phyloP scores from a whole-genome alignment of 2,113 vertebrate genomes.

The Amblyopsis rosae region DNA sequence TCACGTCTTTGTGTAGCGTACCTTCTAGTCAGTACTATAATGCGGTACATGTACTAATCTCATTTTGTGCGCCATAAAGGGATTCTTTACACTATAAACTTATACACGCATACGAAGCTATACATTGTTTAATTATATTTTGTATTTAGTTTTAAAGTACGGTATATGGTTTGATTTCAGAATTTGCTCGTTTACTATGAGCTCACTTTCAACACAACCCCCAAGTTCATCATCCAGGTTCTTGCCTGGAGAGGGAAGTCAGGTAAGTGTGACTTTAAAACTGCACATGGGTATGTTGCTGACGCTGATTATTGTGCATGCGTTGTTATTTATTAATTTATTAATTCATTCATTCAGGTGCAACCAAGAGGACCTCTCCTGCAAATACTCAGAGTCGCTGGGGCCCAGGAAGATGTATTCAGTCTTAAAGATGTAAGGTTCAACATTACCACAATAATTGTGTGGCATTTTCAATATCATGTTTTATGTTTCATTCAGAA shows the following conservation, averaged over 20 bases:
- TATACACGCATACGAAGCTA: not conserved
- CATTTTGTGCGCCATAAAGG: too few relatives aligned
- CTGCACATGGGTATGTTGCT: too few relatives aligned
- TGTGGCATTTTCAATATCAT: not conserved
- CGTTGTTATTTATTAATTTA: not conserved
- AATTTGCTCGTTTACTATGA: slow-evolving; percentile 76
- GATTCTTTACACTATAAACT: too few relatives aligned
- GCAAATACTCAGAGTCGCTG: slow-evolving; percentile 89
- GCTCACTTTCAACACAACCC: slow-evolving; percentile 78
- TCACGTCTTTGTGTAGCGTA: not conserved
- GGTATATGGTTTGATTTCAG: slow-evolving; percentile 32
- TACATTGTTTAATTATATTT: not conserved
- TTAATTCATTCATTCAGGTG: slow-evolving; percentile 72
- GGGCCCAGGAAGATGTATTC: slow-evolving; percentile 90
- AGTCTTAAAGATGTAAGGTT: slow-evolving; percentile 90
- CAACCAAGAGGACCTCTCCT: slow-evolving; percentile 85
- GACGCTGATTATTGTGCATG: not conserved
- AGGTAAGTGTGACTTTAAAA: slow-evolving; percentile 72
- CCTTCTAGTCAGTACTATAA: not conserved
- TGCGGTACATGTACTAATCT: not conserved
- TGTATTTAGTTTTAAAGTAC: not conserved
- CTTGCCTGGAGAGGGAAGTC: slow-evolving; percentile 79
- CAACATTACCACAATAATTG: not conserved
- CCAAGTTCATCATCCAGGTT: slow-evolving; percentile 78
- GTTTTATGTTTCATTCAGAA: not conserved